Conservation (phyloP, 1,140 invertebrate species). For the Spodoptera frugiperda region DNA sequence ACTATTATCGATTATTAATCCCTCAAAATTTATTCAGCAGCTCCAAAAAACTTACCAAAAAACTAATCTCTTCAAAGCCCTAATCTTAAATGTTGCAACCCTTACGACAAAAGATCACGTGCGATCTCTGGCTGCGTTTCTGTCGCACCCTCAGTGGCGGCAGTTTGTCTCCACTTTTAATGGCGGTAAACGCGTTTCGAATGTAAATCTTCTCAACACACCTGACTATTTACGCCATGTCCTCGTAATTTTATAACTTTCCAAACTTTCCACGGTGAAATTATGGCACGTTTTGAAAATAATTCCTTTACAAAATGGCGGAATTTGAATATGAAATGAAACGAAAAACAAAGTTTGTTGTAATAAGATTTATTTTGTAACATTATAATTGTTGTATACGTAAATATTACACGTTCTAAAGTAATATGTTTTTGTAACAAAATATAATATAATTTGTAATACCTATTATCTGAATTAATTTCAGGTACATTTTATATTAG, state of each 20-base stretch:
- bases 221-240: conserved; percentile 71
- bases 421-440: conserved; percentile 11
- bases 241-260: conserved; percentile 75
- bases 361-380: conserved; percentile 43
- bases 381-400: conserved; percentile 8
- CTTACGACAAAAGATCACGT: conserved; percentile 21
- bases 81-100: neutral
- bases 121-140: conserved; percentile 8
- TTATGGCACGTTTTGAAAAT: conserved; percentile 70
- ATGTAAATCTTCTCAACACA: conserved; percentile 68
- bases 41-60: no score
- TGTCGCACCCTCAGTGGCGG: neutral
- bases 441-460: conserved; percentile 13
- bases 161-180: conserved; percentile 62
- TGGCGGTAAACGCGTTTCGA: conserved; percentile 61
- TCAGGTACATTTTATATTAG: conserved; percentile 37
- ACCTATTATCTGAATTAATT: conserved; percentile 16
- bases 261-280: conserved; percentile 66
- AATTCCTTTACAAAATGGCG: conserved; percentile 47
- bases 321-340: conserved; percentile 37
- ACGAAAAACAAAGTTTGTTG: conserved; percentile 23
- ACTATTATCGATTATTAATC: no score
- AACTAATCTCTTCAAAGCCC: neutral
- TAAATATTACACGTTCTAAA: conserved; percentile 21
- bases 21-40: no score